phyloP scores from a whole-genome alignment of 1,140 invertebrate genomes.

The Paraescarpia echinospica region DNA sequence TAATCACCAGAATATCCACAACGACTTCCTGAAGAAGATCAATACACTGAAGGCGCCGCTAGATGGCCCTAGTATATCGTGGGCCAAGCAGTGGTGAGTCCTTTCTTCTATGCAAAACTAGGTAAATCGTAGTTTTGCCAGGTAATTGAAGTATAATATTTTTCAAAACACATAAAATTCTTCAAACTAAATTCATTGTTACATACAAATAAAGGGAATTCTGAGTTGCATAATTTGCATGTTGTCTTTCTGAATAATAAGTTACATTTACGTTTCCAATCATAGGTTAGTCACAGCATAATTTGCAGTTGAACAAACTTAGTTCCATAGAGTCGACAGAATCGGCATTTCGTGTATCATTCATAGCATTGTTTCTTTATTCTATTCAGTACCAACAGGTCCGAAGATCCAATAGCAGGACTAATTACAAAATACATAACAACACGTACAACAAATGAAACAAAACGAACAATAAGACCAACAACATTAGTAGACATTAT shows the following conservation, averaged over 20 bases:
- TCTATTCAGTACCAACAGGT: no score
- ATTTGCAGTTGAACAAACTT: no score
- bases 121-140: background rate
- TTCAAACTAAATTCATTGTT: background rate
- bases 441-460: no score
- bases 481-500: no score
- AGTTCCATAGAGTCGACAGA: no score
- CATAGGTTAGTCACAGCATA: no score
- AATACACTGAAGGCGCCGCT: background rate
- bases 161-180: background rate
- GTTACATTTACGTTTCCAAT: no score
- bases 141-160: background rate
- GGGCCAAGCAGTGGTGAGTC: background rate
- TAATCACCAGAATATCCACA: background rate
- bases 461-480: no score
- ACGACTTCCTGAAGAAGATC: background rate
- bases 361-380: background rate
- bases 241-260: no score
- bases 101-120: background rate
- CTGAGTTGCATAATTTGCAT: no score
- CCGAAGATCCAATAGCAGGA: no score
- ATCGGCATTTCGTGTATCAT: background rate
- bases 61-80: background rate
- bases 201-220: background rate
- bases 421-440: no score